Evolutionary conservation across 2,797 vertebrate genomes (phyloP).

Genomic region (Brachymystax lenok): DNA sequence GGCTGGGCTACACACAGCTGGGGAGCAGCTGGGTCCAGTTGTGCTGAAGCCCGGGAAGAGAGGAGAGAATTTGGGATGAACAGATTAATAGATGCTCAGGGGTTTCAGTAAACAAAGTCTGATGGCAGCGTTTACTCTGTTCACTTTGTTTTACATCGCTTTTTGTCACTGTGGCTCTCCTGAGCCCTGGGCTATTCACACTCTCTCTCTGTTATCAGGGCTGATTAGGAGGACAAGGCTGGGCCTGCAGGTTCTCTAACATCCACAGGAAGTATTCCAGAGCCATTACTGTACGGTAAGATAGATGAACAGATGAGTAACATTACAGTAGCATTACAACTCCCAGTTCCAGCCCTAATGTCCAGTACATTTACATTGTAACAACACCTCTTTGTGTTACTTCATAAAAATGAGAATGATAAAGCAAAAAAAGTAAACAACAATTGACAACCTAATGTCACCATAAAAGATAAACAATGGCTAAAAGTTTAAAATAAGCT

Average conservation of each 20-base stretch:
- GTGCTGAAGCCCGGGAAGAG: too few species aligned
- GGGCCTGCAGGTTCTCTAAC: not conserved
- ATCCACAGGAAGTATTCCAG: not conserved
- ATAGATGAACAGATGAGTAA: not conserved
- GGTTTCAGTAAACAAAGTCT: conserved; percentile 49
- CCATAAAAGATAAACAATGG: not conserved
- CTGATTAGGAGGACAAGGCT: not conserved
- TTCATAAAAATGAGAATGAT: not conserved
- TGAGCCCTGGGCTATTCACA: conserved; percentile 23
- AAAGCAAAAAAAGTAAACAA: not conserved
- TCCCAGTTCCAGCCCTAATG: not conserved
- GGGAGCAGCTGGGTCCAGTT: not conserved
- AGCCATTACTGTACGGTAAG: not conserved
- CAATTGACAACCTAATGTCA: not conserved
- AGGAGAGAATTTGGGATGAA: too few species aligned
- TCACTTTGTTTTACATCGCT: conserved; percentile 23
- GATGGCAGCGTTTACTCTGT: conserved; percentile 38
- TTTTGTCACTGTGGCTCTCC: conserved; percentile 29
- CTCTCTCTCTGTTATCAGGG: conserved; percentile 15
- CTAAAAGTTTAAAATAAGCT: not conserved
- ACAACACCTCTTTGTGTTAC: not conserved
- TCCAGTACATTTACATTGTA: not conserved
- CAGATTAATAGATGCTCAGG: not conserved
- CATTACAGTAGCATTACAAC: not conserved
- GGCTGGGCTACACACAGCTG: conserved; percentile 35